Conservation (phyloP, 2,113 vertebrate species). For the Perca fluviatilis region DNA sequence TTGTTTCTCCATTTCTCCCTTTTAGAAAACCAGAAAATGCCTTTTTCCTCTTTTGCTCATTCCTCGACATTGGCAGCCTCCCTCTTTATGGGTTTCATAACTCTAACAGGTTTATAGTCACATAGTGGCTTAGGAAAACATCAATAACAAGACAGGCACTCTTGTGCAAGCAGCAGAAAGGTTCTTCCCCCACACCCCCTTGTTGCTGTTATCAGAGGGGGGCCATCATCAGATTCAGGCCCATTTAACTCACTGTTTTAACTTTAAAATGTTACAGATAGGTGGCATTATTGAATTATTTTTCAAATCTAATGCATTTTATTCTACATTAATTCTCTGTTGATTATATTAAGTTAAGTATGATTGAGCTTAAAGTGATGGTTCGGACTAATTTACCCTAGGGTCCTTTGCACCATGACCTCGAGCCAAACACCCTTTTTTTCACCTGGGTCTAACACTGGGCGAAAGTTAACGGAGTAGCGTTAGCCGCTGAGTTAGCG, state of each 20-base stretch:
- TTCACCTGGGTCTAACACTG: no score
- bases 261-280: neutral
- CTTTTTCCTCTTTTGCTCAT: conserved; percentile 21
- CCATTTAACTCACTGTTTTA: neutral
- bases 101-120: conserved; percentile 12
- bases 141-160: conserved; percentile 26
- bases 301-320: neutral
- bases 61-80: neutral
- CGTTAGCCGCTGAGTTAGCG: no score
- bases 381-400: no score
- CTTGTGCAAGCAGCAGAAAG: neutral
- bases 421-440: no score
- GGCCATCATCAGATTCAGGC: neutral
- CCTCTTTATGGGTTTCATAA: conserved; percentile 33
- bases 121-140: conserved; percentile 18
- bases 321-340: neutral
- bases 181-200: no score
- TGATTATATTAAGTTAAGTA: neutral
- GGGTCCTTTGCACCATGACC: no score
- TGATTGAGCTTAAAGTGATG: neutral
- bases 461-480: no score
- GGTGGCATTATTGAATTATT: neutral
- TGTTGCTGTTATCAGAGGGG: neutral
- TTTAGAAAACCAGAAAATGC: conserved; percentile 27
- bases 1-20: neutral